phyloP scores from a whole-genome alignment of 2,113 vertebrate genomes.

The Pithys albifrons region DNA sequence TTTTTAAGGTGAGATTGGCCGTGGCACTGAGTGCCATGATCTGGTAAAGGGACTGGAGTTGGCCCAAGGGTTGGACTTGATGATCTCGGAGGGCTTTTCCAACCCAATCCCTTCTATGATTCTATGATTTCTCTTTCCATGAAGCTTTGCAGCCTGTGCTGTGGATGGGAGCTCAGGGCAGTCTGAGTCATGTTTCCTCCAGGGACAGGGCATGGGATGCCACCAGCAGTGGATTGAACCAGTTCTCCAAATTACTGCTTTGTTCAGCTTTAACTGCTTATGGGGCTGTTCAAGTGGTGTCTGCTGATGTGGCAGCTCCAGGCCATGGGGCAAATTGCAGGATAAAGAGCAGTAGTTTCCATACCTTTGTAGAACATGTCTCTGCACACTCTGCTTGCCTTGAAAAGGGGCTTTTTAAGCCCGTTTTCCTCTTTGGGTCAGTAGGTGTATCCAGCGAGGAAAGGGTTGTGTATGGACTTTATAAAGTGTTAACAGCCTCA shows the following conservation, averaged over 20 bases:
- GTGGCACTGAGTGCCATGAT: too few species aligned
- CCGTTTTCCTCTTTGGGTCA: background rate
- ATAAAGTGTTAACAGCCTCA: background rate
- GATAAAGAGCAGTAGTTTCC: background rate
- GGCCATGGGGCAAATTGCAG: background rate
- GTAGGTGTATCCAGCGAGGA: background rate
- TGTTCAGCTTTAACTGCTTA: background rate
- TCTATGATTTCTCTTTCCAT: background rate
- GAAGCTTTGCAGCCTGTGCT: background rate
- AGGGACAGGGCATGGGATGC: background rate
- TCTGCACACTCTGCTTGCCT: background rate
- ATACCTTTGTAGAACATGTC: background rate
- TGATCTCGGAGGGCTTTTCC: too few species aligned
- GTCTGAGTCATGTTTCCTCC: background rate
- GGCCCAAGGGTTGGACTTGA: too few species aligned
- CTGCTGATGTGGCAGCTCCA: background rate
- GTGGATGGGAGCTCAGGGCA: background rate
- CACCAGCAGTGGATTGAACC: background rate
- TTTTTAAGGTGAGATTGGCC: too few species aligned
- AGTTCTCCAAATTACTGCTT: conserved; percentile 3
- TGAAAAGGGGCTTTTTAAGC: background rate
- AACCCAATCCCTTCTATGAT: too few species aligned
- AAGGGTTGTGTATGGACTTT: background rate
- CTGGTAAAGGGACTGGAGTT: too few species aligned
- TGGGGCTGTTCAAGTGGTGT: background rate